Percentiles rank a stretch among this genome's conserved stretches.
Evolutionary conservation across 2,113 vertebrate species (phyloP).

Genomic region (Sinosuthora webbiana): DNA sequence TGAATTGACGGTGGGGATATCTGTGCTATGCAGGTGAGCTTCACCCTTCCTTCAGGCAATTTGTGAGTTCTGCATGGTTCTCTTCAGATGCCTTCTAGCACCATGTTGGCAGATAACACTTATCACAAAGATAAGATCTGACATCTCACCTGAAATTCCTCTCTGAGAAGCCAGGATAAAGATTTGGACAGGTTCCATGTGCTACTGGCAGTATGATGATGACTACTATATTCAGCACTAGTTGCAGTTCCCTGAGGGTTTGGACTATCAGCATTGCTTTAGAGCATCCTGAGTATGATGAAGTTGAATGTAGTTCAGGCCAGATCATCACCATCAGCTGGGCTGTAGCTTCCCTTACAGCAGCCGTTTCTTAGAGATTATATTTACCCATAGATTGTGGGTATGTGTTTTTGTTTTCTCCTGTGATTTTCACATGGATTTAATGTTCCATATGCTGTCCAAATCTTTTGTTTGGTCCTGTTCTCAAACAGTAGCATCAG

Average conservation of each 20-base stretch:
- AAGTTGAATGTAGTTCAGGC: background rate
- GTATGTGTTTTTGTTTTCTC: background rate
- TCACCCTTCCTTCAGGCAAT: background rate
- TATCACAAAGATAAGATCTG: background rate
- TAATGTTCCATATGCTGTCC: background rate
- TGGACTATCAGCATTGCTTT: background rate
- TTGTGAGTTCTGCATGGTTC: background rate
- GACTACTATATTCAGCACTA: background rate
- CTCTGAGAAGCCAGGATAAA: background rate
- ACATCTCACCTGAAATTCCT: background rate
- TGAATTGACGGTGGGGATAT: background rate
- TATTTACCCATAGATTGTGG: background rate
- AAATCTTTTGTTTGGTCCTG: background rate
- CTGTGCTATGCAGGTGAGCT: background rate
- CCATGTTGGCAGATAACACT: background rate
- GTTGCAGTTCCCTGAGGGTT: background rate
- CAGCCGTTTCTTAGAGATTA: background rate
- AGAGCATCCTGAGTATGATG: background rate
- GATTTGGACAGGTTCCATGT: background rate
- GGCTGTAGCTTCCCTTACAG: background rate
- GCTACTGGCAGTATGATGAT: background rate
- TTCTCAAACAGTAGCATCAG: background rate
- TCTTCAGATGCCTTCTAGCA: background rate
- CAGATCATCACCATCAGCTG: background rate
- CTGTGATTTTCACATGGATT: background rate